Percentiles rank a stretch among this genome's conserved stretches.
phyloP scores from a whole-genome alignment of 2,113 vertebrate genomes.

The Psilopsiagon aymara region DNA sequence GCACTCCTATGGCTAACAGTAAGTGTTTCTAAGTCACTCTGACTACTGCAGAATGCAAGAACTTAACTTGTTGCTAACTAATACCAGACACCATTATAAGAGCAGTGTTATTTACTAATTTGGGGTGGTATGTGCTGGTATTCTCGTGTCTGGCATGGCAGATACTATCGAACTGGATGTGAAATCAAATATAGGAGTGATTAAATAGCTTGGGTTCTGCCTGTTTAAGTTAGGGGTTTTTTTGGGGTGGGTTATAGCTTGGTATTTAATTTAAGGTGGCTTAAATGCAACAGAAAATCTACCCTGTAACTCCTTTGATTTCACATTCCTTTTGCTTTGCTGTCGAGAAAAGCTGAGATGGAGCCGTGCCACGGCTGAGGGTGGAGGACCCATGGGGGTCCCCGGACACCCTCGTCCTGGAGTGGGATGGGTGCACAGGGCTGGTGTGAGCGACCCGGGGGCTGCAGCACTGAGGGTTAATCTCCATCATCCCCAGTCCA shows the following conservation, averaged over 20 bases:
- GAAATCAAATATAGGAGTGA: conserved; percentile 7
- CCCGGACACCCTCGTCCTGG: fast-evolving
- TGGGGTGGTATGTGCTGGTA: conserved; percentile 26
- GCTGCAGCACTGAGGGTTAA: not conserved
- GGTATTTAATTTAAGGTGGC: conserved; percentile 26
- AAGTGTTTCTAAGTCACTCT: conserved; percentile 6
- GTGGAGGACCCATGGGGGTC: not conserved
- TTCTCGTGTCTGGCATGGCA: not conserved
- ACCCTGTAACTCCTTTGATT: not conserved
- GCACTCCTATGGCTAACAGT: conserved; percentile 54
- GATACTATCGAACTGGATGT: not conserved
- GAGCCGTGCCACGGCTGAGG: not conserved
- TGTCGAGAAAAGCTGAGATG: not conserved
- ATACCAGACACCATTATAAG: conserved; percentile 23
- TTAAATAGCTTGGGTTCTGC: conserved; percentile 2
- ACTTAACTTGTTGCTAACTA: conserved; percentile 49
- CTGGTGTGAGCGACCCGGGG: fast-evolving
- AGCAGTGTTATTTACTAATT: conserved; percentile 2
- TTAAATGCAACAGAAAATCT: conserved; percentile 9
- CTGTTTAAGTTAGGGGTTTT: not conserved
- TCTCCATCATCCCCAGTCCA: fast-evolving
- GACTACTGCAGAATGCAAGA: conserved; percentile 39
- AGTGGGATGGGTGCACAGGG: not conserved
- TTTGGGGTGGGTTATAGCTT: not conserved
- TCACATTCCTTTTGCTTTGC: not conserved